phyloP scores from a whole-genome alignment of 2,797 vertebrate genomes.

The Steatocranus sp. region DNA sequence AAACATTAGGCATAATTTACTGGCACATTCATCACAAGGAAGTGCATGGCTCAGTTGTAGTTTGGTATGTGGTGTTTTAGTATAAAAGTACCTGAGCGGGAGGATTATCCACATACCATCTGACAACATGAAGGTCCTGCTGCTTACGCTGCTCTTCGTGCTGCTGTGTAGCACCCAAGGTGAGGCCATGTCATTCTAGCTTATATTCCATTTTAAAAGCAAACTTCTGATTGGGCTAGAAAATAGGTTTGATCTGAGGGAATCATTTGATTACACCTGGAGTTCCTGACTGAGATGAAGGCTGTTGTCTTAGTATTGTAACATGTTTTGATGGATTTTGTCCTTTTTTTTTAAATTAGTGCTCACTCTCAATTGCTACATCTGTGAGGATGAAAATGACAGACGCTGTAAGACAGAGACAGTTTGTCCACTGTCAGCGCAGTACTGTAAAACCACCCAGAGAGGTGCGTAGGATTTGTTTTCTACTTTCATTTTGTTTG shows the following conservation, averaged over 20 bases:
- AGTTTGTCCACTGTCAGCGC: neutral
- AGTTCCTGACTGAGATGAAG: neutral
- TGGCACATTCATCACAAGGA: neutral
- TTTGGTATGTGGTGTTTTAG: neutral
- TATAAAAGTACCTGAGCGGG: conserved; percentile 16
- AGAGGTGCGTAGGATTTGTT: neutral
- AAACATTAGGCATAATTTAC: neutral
- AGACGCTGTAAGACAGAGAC: conserved; percentile 19
- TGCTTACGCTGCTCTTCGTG: conserved; percentile 37
- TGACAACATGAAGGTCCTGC: conserved; percentile 64
- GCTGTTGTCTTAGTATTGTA: neutral
- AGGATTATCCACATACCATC: neutral
- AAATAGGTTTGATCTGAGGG: neutral
- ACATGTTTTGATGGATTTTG: neutral
- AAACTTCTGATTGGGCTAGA: neutral
- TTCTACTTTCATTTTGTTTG: neutral
- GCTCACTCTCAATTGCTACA: conserved; percentile 49
- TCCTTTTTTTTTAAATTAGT: conserved; percentile 5
- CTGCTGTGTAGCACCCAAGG: conserved; percentile 62
- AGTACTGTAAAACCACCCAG: conserved; percentile 35
- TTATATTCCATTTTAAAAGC: neutral
- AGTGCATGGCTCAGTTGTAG: neutral
- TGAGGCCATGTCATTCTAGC: neutral
- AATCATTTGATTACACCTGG: neutral
- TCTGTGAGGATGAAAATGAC: neutral